Base-by-base conservation (phyloP, 2,113 vertebrate species). In the Micromys minutus region DNA sequence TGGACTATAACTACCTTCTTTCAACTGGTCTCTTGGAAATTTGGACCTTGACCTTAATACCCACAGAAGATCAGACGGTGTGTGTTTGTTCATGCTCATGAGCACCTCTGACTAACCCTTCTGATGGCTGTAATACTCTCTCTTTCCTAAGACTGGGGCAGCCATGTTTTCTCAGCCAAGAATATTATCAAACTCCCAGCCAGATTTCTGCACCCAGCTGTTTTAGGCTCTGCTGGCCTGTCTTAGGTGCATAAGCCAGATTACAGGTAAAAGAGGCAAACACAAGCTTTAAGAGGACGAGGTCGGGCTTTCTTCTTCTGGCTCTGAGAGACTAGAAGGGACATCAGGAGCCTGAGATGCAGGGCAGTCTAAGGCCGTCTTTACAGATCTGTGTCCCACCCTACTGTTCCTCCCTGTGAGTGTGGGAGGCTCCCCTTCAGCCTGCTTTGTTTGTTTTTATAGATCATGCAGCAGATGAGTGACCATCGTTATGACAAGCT, bases 401-500 rank as follows among this genome's bases (percentile, higher is more conserved):
- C 11, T 19, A 0, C 3, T 16, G 29, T 55, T 74, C 10, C 92
- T 47, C 79, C 52, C 17, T 21, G n/a, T 47, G 85, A 50, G 57
- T 22, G 52, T 47, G 3, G 17, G 39, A 55, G 24, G 3, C 31
- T 92, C 22, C 96, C 34, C 97, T 87, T 0, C 92, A 71, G 22
- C 71, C 61, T 2, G 0, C 67, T 96, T 89, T 93, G 3, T 94
- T 91, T 98, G 94, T 97, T 61, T 94, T 36, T 94, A 21, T 95
- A 99, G 99, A 99, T 99, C 93, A 99, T 99, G 99, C 99, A 99
- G 45, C 99, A 99, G 97, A 99, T 99, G 99, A 99, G 99, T 0
- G 99, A 99, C 98, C 99, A 99, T 95, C 99, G 99, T 97, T 99
- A 99, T 0, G 99, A 99, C 98, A 99, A 99, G 92, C 98, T 99